Percentiles rank a stretch among this genome's conserved stretches.
phyloP scores from a whole-genome alignment of 2,797 vertebrate genomes.

The Phyllotis vaccarum region DNA sequence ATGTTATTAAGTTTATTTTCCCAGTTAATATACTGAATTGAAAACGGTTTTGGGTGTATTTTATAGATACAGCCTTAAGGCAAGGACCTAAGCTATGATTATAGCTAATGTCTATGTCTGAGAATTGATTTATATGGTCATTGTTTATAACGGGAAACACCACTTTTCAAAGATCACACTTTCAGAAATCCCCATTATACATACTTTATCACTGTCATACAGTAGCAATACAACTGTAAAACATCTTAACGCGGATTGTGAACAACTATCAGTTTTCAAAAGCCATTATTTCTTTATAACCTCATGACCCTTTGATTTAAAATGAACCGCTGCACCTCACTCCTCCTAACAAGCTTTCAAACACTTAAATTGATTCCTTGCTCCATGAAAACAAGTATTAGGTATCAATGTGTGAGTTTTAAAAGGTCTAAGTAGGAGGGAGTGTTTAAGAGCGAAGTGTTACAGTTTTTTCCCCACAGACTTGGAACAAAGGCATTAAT shows the following conservation, averaged over 20 bases:
- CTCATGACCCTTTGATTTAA: constrained; percentile 2
- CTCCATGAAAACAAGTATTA: background rate
- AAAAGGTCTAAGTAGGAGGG: background rate
- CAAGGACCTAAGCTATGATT: background rate
- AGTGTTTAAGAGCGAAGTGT: background rate
- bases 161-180: background rate
- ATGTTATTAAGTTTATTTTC: background rate
- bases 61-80: constrained; percentile 2
- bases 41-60: constrained; percentile 25
- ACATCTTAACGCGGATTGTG: background rate
- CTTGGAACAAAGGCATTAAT: background rate
- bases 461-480: background rate
- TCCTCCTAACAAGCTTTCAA: background rate
- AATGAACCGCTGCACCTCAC: background rate
- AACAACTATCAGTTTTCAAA: background rate
- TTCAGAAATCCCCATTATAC: background rate
- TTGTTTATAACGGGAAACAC: background rate
- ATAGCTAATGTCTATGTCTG: background rate
- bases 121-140: background rate
- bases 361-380: background rate
- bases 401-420: background rate
- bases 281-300: background rate
- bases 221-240: background rate
- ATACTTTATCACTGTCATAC: background rate
- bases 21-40: constrained; percentile 44